phyloP scores from a whole-genome alignment of 2,113 vertebrate species.

The Sinocyclocheilus rhinocerous region DNA sequence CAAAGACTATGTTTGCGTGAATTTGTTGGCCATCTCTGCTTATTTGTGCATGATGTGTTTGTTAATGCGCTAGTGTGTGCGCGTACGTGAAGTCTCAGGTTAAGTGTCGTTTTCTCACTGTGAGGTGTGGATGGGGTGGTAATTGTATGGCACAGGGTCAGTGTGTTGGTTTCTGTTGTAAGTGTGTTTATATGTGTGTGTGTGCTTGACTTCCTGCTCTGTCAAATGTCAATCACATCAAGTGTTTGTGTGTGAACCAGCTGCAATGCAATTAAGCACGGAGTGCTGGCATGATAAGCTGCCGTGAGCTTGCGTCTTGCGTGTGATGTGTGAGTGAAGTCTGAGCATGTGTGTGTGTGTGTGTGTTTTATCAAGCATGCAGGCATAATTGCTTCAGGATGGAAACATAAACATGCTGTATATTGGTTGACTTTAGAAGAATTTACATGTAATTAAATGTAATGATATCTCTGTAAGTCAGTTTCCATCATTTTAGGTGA shows the following conservation, averaged over 20 bases:
- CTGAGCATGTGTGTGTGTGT: neutral
- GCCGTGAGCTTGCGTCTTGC: slow-evolving; percentile 5
- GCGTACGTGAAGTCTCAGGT: neutral
- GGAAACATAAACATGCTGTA: slow-evolving; percentile 15
- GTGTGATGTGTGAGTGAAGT: slow-evolving; percentile 8
- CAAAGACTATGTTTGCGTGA: neutral
- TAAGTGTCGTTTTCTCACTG: slow-evolving; percentile 31
- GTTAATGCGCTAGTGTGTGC: neutral
- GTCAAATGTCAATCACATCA: slow-evolving; percentile 42
- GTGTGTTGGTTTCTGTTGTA: slow-evolving; percentile 7
- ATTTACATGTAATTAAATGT: neutral
- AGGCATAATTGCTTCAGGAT: slow-evolving; percentile 28
- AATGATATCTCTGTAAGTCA: neutral
- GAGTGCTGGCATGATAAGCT: slow-evolving; percentile 6
- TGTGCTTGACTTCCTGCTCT: slow-evolving; percentile 19
- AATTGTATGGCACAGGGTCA: slow-evolving; percentile 19
- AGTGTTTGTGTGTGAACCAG: slow-evolving; percentile 29
- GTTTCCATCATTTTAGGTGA: neutral
- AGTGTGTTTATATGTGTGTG: neutral
- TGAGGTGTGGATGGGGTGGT: slow-evolving; percentile 24
- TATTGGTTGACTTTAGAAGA: neutral
- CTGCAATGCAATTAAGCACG: slow-evolving; percentile 26
- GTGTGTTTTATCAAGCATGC: neutral
- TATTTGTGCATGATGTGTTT: neutral
- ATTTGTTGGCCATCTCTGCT: neutral